Evolutionary conservation across 2,797 vertebrate species (phyloP).

Genomic region (Potorous gilbertii): DNA sequence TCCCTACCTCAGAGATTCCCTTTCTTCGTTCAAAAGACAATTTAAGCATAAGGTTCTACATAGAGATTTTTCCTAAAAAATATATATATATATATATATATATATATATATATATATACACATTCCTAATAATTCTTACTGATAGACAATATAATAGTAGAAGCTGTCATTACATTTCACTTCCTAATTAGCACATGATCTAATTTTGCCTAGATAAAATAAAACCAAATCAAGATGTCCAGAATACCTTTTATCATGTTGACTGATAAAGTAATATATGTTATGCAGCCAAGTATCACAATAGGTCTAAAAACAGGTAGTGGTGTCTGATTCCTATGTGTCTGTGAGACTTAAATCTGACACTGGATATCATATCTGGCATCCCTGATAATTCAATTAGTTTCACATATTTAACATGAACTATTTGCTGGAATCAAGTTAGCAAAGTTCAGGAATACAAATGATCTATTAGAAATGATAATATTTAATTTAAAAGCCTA

Average conservation of each 20-base stretch:
- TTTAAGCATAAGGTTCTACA: neutral
- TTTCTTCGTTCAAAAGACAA: neutral
- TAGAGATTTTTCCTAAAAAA: neutral
- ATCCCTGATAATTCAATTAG: neutral
- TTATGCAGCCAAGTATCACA: neutral
- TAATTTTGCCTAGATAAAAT: neutral
- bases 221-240: neutral
- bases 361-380: neutral
- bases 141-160: neutral
- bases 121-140: neutral
- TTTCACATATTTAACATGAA: neutral
- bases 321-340: neutral
- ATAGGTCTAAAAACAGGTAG: neutral
- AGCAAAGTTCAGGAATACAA: neutral
- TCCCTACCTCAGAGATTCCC: neutral
- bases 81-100: too few species aligned
- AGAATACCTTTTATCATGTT: neutral
- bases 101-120: too few species aligned
- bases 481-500: neutral
- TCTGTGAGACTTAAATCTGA: neutral
- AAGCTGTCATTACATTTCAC: neutral
- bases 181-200: neutral
- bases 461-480: neutral
- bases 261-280: neutral
- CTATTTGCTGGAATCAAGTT: neutral